A percentile compares a stretch with the other conserved stretches of the same genome.
phyloP scores from a whole-genome alignment of 1,140 invertebrate species.

The Drosophila erecta region DNA sequence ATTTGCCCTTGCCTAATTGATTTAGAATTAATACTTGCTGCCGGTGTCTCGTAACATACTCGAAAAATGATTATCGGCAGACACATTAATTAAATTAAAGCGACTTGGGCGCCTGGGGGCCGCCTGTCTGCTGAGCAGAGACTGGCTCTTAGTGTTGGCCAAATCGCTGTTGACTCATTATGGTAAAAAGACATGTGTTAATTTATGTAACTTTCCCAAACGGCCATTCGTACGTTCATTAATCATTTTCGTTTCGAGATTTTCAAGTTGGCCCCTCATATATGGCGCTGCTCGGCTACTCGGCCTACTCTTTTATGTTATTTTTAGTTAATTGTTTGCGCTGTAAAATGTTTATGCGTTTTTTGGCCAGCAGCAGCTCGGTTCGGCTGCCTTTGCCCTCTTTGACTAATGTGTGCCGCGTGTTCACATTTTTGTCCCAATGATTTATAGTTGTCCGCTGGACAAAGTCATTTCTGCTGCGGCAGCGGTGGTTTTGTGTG shows the following conservation, averaged over 20 bases:
- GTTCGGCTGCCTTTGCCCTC: conserved; percentile 63
- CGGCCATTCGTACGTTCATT: conserved; percentile 68
- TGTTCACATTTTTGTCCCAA: conserved; percentile 66
- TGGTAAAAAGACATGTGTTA: conserved; percentile 79
- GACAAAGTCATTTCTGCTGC: conserved; percentile 46
- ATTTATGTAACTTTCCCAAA: conserved; percentile 82
- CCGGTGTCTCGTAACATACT: conserved; percentile 10
- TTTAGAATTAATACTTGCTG: conserved; percentile 37
- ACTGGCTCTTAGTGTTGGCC: conserved; percentile 43
- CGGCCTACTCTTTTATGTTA: conserved; percentile 77
- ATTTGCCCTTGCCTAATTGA: conserved; percentile 32
- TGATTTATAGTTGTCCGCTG: conserved; percentile 69
- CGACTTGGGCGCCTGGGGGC: conserved; percentile 38
- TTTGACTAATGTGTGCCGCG: conserved; percentile 79
- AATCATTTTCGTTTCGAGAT: conserved; percentile 66
- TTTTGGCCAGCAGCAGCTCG: conserved; percentile 43
- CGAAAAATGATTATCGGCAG: conserved; percentile 42
- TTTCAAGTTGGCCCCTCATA: conserved; percentile 28
- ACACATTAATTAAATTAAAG: conserved; percentile 70
- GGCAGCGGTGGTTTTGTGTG: conserved; percentile 60
- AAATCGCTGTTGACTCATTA: conserved; percentile 64
- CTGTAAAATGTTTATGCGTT: conserved; percentile 81
- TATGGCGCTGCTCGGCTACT: conserved; percentile 38
- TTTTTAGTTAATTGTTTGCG: conserved; percentile 80
- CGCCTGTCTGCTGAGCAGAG: conserved; percentile 20